Conservation (phyloP, 2,888 invertebrate genomes). For the Pristionchus fissidentatus region DNA sequence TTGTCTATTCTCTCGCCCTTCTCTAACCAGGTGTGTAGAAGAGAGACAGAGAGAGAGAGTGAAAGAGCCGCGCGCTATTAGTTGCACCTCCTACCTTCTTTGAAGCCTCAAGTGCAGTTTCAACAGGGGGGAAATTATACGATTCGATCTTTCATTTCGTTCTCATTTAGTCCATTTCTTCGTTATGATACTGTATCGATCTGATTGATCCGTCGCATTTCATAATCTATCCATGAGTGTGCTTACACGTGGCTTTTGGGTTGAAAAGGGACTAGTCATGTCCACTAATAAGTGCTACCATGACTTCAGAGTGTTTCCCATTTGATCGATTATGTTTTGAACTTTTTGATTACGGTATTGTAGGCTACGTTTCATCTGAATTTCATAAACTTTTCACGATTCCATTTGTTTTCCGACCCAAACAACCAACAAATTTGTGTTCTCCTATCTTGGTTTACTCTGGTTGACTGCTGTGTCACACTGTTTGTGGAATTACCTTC, state of each 20-base stretch:
- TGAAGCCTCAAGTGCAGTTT: too few species aligned
- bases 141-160: not conserved
- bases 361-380: too few species aligned
- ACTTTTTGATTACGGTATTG: too few species aligned
- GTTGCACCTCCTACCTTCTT: constrained; percentile 2
- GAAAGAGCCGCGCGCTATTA: constrained; percentile 39
- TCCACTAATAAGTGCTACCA: too few species aligned
- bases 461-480: too few species aligned
- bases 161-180: not conserved
- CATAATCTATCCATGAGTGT: constrained; percentile 19
- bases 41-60: not conserved
- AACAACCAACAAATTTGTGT: too few species aligned
- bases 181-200: constrained; percentile 5
- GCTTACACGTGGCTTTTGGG: constrained; percentile 26
- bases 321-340: too few species aligned
- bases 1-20: constrained; percentile 11
- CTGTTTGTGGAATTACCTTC: not conserved
- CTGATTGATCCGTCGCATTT: not conserved
- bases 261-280: too few species aligned
- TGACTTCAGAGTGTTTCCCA: too few species aligned
- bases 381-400: too few species aligned
- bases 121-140: not conserved
- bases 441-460: too few species aligned
- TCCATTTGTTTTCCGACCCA: too few species aligned
- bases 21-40: constrained; percentile 16